phyloP scores from a whole-genome alignment of 2,797 vertebrate genomes.

The Manis javanica region DNA sequence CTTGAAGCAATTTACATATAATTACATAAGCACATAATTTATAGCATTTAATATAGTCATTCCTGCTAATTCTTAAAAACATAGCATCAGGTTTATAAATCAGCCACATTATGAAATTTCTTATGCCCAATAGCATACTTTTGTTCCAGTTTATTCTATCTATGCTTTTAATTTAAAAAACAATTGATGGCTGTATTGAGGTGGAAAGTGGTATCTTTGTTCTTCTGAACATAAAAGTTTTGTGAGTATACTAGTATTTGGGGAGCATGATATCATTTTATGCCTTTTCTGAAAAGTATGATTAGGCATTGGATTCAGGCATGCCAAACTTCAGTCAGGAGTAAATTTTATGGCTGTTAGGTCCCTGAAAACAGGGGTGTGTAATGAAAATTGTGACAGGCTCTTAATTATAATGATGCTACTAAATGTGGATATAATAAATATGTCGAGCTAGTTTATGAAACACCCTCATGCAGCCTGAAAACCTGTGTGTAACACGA shows the following conservation, averaged over 20 bases:
- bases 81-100: conserved; percentile 28
- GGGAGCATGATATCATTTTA: conserved; percentile 33
- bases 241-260: conserved; percentile 17
- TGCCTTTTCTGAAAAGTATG: conserved; percentile 46
- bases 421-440: conserved; percentile 10
- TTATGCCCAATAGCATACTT: neutral
- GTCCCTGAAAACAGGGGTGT: conserved; percentile 55
- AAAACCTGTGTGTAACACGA: neutral
- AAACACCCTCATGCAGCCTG: conserved; percentile 18
- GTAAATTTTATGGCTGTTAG: conserved; percentile 55
- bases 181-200: neutral
- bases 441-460: conserved; percentile 43
- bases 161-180: conserved; percentile 27
- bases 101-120: neutral
- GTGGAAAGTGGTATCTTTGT: neutral
- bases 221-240: conserved; percentile 39
- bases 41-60: conserved; percentile 48
- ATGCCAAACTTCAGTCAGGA: conserved; percentile 68
- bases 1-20: conserved; percentile 34
- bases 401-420: conserved; percentile 61
- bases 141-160: neutral
- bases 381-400: conserved; percentile 71
- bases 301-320: neutral
- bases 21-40: conserved; percentile 32
- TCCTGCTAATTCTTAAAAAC: conserved; percentile 53